Percentiles rank a stretch among this genome's conserved stretches.
These are phyloP conservation scores for Acholoe squamosa DNA, from an alignment of 2,888 invertebrate species.

Conservation along the genomic window DNA sequence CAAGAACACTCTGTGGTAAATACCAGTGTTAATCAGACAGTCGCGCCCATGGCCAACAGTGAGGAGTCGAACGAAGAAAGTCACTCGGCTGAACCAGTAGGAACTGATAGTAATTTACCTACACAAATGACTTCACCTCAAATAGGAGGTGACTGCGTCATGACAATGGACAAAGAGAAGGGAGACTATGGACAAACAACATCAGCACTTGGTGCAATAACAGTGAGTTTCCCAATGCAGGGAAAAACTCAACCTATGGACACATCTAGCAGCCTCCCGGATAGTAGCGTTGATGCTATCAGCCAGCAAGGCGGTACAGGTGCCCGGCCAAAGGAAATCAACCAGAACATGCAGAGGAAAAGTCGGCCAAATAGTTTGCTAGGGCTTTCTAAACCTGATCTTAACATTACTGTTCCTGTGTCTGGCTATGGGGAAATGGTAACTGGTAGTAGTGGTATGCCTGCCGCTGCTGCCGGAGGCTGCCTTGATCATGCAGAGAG, in stretches of 20 bases:
- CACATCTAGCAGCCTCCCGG: not conserved
- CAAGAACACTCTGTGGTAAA: not conserved
- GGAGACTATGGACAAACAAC: not conserved
- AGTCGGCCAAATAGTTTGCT: slow-evolving; percentile 76
- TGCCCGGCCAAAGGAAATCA: slow-evolving; percentile 74
- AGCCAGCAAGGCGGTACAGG: slow-evolving; percentile 66
- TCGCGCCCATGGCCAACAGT: not conserved
- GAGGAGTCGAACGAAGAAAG: no score
- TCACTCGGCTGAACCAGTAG: no score
- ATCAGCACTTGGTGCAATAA: not conserved
- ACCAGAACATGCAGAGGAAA: slow-evolving; percentile 63
- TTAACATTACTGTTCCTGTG: slow-evolving; percentile 69
- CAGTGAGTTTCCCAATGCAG: slow-evolving; percentile 31
- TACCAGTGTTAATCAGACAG: not conserved
- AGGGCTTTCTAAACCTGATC: slow-evolving; percentile 75
- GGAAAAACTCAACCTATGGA: not conserved
- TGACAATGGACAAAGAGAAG: not conserved
- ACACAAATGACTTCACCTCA: not conserved
- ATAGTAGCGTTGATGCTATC: not conserved
- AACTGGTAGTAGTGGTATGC: not conserved
- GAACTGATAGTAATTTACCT: not conserved
- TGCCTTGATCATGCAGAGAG: not conserved
- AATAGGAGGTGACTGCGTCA: slow-evolving; percentile 21
- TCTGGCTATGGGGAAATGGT: not conserved
- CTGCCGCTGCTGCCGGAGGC: not conserved